Base-by-base conservation (phyloP, 2,888 invertebrate species). In the Quadroppia sp. region DNA sequence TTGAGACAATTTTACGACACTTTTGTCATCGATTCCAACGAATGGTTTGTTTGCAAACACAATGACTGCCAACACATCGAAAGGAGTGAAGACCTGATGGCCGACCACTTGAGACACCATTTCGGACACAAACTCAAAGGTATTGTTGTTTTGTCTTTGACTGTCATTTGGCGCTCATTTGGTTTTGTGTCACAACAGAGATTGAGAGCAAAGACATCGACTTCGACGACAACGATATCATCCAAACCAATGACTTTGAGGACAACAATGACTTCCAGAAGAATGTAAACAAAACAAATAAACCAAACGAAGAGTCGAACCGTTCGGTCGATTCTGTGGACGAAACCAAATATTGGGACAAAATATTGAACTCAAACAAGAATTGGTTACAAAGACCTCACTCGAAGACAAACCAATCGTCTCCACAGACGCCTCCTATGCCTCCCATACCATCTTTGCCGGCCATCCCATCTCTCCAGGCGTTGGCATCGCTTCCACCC, bases 291-390 rank as follows among this genome's bases (percentile, higher is more conserved):
- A 45, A 45, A 9, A 45, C 2, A 2, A 45, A 17, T 45, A 45
- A 45, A 15, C 2, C 45, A 0, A 69, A 42, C 28, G 40, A 45
- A 69, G 40, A 69, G 17, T 7, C 42, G 45, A 69, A 2, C 20
- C 28, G 15, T 11, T n/a, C 42, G 23, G 20, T 45, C 40, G 45
- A 45, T 1, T 17, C n/a, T 28, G n/a, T 40, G 20, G 36, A 69
- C 23, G 69, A 69, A 45, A 36, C 40, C 36, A 69, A 69, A 25
- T 42, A 69, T 45, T 42, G 45, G 69, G 45, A 42, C 1, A 45
- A 69, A 25, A n/a, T 69, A 1, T 42, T 69, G 32, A 69, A 3
- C 25, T 23, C 32, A n/a, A 36, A 42, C 36, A 69, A 69, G 17
- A 42, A 42, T 25, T 42, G 69, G 45, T 23, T 28, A 2, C 42